Percentiles rank a stretch among this genome's conserved stretches.
Conservation (phyloP, 2,888 invertebrate species). For the Drosophila mercatorum region DNA sequence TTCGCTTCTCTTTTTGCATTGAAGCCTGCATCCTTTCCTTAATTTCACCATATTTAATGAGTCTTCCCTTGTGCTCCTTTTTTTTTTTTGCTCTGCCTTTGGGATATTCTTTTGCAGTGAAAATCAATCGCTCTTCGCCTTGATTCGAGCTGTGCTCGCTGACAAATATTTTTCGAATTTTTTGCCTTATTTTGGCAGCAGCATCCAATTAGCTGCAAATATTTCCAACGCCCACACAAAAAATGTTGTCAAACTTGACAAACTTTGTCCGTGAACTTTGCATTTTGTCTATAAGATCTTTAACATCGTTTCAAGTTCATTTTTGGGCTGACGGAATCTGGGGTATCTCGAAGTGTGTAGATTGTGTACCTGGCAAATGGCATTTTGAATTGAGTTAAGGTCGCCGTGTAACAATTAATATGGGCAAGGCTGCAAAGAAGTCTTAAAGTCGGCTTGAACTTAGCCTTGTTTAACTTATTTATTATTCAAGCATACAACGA, state of each 20-base stretch:
- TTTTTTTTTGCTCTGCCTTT: too few relatives aligned
- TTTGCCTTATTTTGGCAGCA: constrained; percentile 5
- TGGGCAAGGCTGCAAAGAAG: background rate
- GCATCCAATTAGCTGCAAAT: constrained; percentile 15
- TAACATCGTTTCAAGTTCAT: constrained; percentile 5
- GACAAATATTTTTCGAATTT: constrained; percentile 12
- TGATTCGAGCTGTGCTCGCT: constrained; percentile 2
- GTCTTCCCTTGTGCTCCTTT: constrained; percentile 4
- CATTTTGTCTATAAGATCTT: background rate
- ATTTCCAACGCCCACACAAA: constrained; percentile 11
- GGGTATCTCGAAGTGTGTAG: background rate
- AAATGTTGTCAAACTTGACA: background rate
- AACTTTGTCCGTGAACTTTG: constrained; percentile 15
- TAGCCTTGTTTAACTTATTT: background rate
- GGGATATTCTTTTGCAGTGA: background rate
- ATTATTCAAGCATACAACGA: background rate
- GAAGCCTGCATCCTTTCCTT: constrained; percentile 1
- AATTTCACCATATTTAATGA: constrained; percentile 43
- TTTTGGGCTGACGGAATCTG: background rate
- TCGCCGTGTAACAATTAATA: background rate
- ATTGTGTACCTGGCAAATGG: background rate
- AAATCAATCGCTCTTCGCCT: constrained; percentile 13
- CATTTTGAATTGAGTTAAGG: background rate
- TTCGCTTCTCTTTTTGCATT: background rate
- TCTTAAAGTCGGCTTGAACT: background rate